Evolutionary conservation across 35 echinoderm and acorn worm genomes (phyloP).

Genomic region (Acanthaster planci): DNA sequence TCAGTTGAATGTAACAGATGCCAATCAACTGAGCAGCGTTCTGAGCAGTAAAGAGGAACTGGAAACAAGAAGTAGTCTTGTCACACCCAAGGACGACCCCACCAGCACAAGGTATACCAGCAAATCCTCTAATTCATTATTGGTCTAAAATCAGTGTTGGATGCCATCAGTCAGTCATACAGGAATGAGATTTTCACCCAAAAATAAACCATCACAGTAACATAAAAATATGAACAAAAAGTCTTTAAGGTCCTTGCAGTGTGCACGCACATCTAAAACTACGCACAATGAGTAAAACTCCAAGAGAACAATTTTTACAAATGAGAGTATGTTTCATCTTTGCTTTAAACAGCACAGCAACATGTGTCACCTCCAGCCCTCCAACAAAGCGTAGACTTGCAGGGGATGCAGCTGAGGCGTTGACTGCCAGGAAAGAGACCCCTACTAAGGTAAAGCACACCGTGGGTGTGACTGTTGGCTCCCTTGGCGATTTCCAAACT

Average conservation of each 20-base stretch:
- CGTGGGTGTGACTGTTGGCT: too few species aligned
- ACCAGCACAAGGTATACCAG: not conserved
- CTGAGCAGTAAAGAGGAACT: constrained; percentile 35
- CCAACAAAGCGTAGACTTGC: not conserved
- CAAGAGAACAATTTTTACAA: too few species aligned
- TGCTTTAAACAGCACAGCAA: not conserved
- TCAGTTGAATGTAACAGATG: constrained; percentile 16
- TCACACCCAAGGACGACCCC: not conserved
- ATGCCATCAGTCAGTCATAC: too few species aligned
- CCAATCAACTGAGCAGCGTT: constrained; percentile 24
- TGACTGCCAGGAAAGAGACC: not conserved
- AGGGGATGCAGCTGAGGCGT: not conserved
- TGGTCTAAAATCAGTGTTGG: not conserved
- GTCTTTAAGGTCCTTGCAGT: too few species aligned
- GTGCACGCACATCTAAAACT: too few species aligned
- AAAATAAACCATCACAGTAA: too few species aligned
- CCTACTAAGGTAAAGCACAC: not conserved
- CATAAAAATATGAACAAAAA: too few species aligned
- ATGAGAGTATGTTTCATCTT: too few species aligned
- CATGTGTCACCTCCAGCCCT: not conserved
- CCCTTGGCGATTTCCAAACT: too few species aligned
- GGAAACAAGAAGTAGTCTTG: not conserved
- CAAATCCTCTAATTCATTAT: not conserved
- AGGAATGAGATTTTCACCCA: too few species aligned
- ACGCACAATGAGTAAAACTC: too few species aligned